A percentile compares a stretch with the other conserved stretches of the same genome.
These are phyloP conservation scores for Tenualosa ilisha DNA, from an alignment of 2,797 vertebrate species.

Conservation along the genomic window DNA sequence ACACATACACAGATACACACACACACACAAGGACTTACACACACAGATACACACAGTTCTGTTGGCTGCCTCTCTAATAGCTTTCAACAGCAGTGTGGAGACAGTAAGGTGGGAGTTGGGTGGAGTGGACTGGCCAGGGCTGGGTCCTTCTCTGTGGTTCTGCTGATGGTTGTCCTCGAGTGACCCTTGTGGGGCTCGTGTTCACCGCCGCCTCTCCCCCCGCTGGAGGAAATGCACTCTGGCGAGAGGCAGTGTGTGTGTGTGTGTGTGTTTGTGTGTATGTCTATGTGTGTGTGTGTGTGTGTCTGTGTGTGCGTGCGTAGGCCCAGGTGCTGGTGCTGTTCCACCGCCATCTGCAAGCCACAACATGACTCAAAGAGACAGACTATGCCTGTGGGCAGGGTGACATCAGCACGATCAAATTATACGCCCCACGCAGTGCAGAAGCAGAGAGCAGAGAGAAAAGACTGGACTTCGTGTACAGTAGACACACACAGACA, in stretches of 20 bases:
- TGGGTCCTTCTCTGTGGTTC: not conserved
- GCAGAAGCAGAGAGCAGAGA: no score
- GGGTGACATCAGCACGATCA: not conserved
- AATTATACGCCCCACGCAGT: not conserved
- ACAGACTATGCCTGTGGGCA: not conserved
- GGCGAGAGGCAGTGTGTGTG: not conserved
- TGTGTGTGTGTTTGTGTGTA: not conserved
- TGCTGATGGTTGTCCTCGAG: not conserved
- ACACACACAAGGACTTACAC: not conserved
- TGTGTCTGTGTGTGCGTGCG: conserved; percentile 24
- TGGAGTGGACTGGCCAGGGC: conserved; percentile 1
- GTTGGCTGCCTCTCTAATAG: not conserved
- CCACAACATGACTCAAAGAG: not conserved
- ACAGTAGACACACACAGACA: not conserved
- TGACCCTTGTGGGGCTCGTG: not conserved
- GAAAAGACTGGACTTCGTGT: no score
- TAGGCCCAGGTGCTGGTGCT: conserved; percentile 29
- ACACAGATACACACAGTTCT: not conserved
- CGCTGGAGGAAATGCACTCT: not conserved
- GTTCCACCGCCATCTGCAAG: conserved; percentile 8
- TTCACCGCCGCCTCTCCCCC: not conserved
- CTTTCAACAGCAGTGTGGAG: not conserved
- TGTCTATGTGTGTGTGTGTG: conserved; percentile 17
- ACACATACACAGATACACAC: conserved; percentile 4
- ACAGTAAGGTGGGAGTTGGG: conserved; percentile 22